phyloP scores from a whole-genome alignment of 1,140 invertebrate species.

The Chrysoperla carnea region DNA sequence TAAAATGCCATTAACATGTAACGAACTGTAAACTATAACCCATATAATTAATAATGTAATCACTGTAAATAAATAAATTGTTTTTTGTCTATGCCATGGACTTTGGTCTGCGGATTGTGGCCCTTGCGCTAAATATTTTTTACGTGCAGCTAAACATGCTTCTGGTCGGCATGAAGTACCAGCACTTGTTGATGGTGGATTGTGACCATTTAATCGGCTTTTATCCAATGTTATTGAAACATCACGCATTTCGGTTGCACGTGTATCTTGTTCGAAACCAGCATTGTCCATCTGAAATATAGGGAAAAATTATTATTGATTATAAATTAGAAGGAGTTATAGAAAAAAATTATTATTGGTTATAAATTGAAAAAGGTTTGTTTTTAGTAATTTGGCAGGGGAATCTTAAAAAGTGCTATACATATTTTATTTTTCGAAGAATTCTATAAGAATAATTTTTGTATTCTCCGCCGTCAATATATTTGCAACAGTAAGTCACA shows the following conservation, averaged over 20 bases:
- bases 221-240: not conserved
- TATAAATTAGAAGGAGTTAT: no score
- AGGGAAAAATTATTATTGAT: no score
- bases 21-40: slow-evolving; percentile 20
- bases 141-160: not conserved
- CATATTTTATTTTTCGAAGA: no score
- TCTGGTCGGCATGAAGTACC: not conserved
- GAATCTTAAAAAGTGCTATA: no score
- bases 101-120: slow-evolving; percentile 10
- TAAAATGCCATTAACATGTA: slow-evolving; percentile 2
- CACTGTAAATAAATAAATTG: slow-evolving; percentile 19
- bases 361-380: no score
- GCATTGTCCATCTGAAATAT: not conserved
- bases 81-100: slow-evolving; percentile 23
- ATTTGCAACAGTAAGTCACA: no score
- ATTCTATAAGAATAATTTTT: no score
- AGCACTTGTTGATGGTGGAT: not conserved
- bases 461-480: no score
- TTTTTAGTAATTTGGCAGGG: no score
- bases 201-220: not conserved
- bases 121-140: not conserved
- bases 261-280: not conserved
- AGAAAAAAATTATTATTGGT: no score
- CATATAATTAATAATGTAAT: slow-evolving; percentile 19
- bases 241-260: not conserved